A percentile compares a stretch with the other conserved stretches of the same genome.
These are phyloP conservation scores for Spilarctia lutea DNA, from an alignment of 2,888 invertebrate species.

Conservation along the genomic window DNA sequence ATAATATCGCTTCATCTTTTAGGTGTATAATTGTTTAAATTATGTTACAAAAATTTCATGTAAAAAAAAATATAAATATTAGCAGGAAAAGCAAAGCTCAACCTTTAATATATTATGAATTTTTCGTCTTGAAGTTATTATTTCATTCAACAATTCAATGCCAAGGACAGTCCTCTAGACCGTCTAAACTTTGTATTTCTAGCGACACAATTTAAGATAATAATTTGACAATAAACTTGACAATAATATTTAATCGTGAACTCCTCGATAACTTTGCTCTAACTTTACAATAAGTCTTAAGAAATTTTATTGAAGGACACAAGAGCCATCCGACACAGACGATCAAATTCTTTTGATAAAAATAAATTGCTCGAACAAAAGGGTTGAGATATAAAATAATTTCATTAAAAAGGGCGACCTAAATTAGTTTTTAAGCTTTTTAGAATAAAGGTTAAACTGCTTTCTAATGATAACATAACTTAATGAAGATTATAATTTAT, in stretches of 20 bases:
- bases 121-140: not conserved
- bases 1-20: slow-evolving; percentile 25
- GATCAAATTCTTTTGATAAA: slow-evolving; percentile 66
- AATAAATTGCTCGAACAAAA: slow-evolving; percentile 55
- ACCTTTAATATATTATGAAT: not conserved
- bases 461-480: slow-evolving; percentile 30
- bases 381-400: slow-evolving; percentile 54
- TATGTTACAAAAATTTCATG: not conserved
- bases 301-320: slow-evolving; percentile 42
- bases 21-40: slow-evolving; percentile 5
- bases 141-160: not conserved
- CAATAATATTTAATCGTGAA: slow-evolving; percentile 23
- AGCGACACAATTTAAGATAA: slow-evolving; percentile 18
- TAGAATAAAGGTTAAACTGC: slow-evolving; percentile 53
- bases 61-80: not conserved
- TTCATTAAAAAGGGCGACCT: slow-evolving; percentile 36
- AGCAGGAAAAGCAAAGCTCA: not conserved
- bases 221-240: slow-evolving; percentile 20
- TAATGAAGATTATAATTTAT: slow-evolving; percentile 47
- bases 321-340: slow-evolving; percentile 53
- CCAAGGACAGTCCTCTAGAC: not conserved
- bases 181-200: slow-evolving; percentile 12
- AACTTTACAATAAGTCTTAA: slow-evolving; percentile 36
- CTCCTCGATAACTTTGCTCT: slow-evolving; percentile 30
- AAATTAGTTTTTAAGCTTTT: slow-evolving; percentile 47